Evolutionary conservation across 64 coral and sea anemone species (phyloP).

Genomic region (Acropora yongei): DNA sequence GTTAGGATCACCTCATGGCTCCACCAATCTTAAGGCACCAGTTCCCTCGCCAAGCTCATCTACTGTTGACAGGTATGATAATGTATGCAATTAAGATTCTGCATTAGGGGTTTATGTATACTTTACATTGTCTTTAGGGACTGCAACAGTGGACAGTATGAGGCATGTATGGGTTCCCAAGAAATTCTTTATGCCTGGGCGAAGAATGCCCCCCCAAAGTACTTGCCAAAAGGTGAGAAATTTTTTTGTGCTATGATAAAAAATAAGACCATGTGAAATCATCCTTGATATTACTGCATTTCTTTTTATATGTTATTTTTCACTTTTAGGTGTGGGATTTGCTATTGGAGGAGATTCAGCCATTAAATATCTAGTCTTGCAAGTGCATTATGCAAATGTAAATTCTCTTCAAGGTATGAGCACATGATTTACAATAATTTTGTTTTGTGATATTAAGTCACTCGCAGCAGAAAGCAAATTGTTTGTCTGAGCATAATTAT

Average conservation of each 20-base stretch:
- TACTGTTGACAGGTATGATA: too few species aligned
- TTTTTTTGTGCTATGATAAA: not conserved
- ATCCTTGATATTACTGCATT: too few species aligned
- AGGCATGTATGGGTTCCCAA: conserved; percentile 48
- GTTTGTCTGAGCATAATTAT: too few species aligned
- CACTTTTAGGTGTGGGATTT: conserved; percentile 72
- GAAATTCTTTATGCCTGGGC: conserved; percentile 91
- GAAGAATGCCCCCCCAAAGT: conserved; percentile 75
- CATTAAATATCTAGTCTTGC: conserved; percentile 85
- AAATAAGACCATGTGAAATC: too few species aligned
- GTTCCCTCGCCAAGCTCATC: too few species aligned
- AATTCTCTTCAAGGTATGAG: conserved; percentile 45
- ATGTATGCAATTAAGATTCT: too few species aligned
- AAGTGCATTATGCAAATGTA: conserved; percentile 84
- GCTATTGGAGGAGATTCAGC: conserved; percentile 62
- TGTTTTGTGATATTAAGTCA: too few species aligned
- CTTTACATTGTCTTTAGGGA: conserved; percentile 49
- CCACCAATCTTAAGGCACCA: too few species aligned
- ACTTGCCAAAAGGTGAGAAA: conserved; percentile 77
- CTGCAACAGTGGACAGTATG: conserved; percentile 48
- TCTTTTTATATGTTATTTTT: not conserved
- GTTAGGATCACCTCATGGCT: too few species aligned
- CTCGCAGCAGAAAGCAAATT: too few species aligned
- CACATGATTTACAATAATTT: not conserved
- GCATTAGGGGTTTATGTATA: too few species aligned